Base-by-base conservation (phyloP, 2,113 vertebrate genomes). In the Neoarius graeffei region DNA sequence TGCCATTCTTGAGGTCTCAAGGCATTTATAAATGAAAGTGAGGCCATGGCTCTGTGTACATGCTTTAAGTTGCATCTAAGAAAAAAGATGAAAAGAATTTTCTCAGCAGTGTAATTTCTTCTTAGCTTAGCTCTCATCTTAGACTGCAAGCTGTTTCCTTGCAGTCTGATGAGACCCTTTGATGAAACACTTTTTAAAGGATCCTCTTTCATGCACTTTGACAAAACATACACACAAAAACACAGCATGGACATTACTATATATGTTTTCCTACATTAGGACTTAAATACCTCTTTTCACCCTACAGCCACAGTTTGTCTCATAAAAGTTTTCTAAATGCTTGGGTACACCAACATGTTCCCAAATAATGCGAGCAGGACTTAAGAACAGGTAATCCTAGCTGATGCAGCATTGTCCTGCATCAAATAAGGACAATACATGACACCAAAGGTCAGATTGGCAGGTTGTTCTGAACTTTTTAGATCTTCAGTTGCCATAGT, bases 401-500 rank as follows among this genome's bases (percentile, higher is more conserved):
- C 83, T 48, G 83, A 85, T 59, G 56, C 17, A 73, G 52, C 67
- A 57, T 35, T 14, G 42, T 79, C 57, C 25, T 1, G 27, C 60
- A 57, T 64, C 56, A 77, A 57, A n/a, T 42, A 80, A 64, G 5
- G 10, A 56, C 74, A 86, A 56, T 25, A 56, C 8, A 23, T 77
- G 73, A 62, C 42, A 64, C 69, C 35, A 83, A 82, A 82, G 56
- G 69, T 48, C 80, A 87, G 56, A 83, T 50, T 67, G 62, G 20
- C 69, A 50, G 42, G 23, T 27, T 67, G 48, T 15, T 87, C 52
- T 87, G 86, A 83, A 87, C 67, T 87, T 87, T 76, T 27, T 6
- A 50, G 50, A 54, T 67, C 35, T 69, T 25, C 25, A 71, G 86
- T 87, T 87, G 67, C 86, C 67, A 87, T 87, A n/a, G 81, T 62